A percentile compares a stretch with the other conserved stretches of the same genome.
These are phyloP conservation scores for Numenius arquata DNA, from an alignment of 2,113 vertebrate genomes.

Conservation along the genomic window DNA sequence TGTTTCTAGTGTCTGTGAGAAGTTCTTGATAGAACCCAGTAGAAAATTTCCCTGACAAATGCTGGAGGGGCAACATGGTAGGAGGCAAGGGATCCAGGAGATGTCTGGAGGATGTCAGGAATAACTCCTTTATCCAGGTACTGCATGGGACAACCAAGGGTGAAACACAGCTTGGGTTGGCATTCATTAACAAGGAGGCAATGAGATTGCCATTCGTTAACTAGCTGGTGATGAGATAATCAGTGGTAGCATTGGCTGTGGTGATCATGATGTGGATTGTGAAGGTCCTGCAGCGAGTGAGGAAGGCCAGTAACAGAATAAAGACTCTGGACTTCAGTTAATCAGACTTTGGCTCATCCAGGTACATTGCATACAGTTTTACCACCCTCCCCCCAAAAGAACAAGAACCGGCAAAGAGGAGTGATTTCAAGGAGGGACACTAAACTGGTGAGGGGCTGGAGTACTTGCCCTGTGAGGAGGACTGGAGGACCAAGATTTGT, in stretches of 20 bases:
- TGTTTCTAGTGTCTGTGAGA: background rate
- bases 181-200: background rate
- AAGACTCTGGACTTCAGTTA: background rate
- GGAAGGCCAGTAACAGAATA: background rate
- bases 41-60: background rate
- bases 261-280: background rate
- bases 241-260: background rate
- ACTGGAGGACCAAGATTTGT: background rate
- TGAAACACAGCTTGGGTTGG: background rate
- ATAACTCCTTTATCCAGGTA: background rate
- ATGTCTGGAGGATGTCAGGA: background rate
- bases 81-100: background rate
- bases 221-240: background rate
- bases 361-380: background rate
- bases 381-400: too few relatives aligned
- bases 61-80: background rate
- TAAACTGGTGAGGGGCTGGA: background rate
- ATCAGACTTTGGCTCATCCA: background rate
- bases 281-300: background rate
- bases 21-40: background rate
- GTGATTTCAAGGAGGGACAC: background rate
- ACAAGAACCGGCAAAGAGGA: background rate
- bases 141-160: background rate
- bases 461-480: background rate
- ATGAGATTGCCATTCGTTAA: background rate